These are phyloP conservation scores for Sarcophilus harrisii DNA, from an alignment of 2,797 vertebrate genomes.

Conservation along the genomic window DNA sequence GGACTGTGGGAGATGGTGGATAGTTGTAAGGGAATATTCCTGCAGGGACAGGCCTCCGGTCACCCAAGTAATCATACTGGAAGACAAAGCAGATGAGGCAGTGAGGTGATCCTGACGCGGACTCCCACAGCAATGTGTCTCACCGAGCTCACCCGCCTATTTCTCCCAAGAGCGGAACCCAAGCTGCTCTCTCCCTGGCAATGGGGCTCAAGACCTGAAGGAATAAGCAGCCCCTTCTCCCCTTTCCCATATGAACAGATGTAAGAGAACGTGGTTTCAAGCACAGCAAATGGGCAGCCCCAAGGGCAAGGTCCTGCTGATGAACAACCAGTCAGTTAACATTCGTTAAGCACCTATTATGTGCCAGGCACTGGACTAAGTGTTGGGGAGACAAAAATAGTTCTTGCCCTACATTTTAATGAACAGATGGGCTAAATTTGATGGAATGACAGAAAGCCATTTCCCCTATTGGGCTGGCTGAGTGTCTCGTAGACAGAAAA, in stretches of 20 bases:
- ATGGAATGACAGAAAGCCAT: not conserved
- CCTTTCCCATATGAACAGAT: not conserved
- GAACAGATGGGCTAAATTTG: not conserved
- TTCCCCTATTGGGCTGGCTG: not conserved
- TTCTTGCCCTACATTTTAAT: not conserved
- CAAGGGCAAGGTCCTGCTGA: not conserved
- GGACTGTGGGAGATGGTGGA: constrained; percentile 92
- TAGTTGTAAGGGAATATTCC: constrained; percentile 94
- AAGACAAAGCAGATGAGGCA: constrained; percentile 80
- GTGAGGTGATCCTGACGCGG: constrained; percentile 48
- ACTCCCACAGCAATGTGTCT: constrained; percentile 54
- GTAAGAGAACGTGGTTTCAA: not conserved
- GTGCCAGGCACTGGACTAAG: not conserved
- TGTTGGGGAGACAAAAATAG: not conserved
- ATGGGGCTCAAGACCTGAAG: not conserved
- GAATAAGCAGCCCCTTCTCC: constrained; percentile 3
- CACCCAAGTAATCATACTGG: constrained; percentile 95
- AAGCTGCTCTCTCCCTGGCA: not conserved
- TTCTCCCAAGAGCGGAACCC: constrained; percentile 28
- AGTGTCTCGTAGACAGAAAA: not conserved
- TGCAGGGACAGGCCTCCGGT: constrained; percentile 91
- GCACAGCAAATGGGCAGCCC: not conserved
- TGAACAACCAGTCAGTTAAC: not conserved
- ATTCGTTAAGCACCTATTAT: not conserved
- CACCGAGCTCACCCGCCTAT: constrained; percentile 15